Evolutionary conservation across 2,888 invertebrate species (phyloP).

Genomic region (Herminia tarsipennalis): DNA sequence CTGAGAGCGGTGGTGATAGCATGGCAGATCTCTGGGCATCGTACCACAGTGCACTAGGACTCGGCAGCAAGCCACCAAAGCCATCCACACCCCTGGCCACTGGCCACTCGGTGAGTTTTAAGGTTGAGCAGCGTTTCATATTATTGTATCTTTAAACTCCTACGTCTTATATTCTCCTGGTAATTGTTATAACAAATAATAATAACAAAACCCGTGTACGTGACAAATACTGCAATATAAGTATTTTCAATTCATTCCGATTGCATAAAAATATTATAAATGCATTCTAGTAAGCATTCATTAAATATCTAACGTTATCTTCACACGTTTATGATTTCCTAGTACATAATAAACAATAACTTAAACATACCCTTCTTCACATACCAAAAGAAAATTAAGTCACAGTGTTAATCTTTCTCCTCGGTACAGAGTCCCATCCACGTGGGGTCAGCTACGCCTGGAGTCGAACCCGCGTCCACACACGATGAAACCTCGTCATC

Average conservation of each 20-base stretch:
- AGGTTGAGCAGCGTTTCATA: slow-evolving; percentile 81
- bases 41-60: slow-evolving; percentile 91
- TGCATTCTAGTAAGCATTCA: too few species aligned
- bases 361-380: too few species aligned
- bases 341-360: too few species aligned
- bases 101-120: slow-evolving; percentile 89
- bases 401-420: background rate
- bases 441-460: slow-evolving; percentile 80
- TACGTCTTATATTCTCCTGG: background rate
- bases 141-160: slow-evolving; percentile 6
- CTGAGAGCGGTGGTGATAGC: slow-evolving; percentile 87
- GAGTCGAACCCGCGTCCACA: slow-evolving; percentile 86
- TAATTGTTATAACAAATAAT: too few species aligned
- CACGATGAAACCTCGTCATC: slow-evolving; percentile 96
- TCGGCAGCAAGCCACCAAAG: slow-evolving; percentile 84
- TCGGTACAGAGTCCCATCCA: slow-evolving; percentile 88
- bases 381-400: too few species aligned
- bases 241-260: too few species aligned
- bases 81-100: slow-evolving; percentile 82
- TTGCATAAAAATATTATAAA: too few species aligned
- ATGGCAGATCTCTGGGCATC: slow-evolving; percentile 95
- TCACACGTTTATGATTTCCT: too few species aligned
- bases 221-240: too few species aligned
- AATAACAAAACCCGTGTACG: too few species aligned
- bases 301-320: too few species aligned